Evolutionary conservation across 2,888 invertebrate species (phyloP).

Genomic region (Xestia xanthographa): DNA sequence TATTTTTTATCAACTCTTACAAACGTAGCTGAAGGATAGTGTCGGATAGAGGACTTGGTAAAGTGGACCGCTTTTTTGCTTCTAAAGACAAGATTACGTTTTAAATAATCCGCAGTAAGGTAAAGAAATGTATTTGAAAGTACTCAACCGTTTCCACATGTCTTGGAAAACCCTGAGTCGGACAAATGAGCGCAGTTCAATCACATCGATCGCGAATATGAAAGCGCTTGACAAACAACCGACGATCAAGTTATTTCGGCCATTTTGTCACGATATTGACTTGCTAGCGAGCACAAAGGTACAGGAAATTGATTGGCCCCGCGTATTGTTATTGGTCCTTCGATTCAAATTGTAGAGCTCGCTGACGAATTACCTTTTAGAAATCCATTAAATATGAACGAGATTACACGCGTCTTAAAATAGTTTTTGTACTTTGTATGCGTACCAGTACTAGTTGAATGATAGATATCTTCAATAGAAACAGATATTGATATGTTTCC

Average conservation of each 20-base stretch:
- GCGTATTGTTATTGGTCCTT: background rate
- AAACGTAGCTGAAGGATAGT: slow-evolving; percentile 27
- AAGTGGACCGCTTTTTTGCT: background rate
- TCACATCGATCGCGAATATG: slow-evolving; percentile 24
- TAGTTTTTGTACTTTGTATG: background rate
- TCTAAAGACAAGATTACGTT: slow-evolving; percentile 12
- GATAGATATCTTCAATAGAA: slow-evolving; percentile 1
- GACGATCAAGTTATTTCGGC: slow-evolving; percentile 4
- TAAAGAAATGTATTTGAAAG: slow-evolving; percentile 18
- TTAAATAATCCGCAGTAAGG: slow-evolving; percentile 22
- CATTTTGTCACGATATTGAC: slow-evolving; percentile 6
- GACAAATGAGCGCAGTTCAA: slow-evolving; percentile 6
- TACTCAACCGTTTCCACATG: background rate
- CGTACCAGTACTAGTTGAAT: background rate
- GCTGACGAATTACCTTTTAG: background rate
- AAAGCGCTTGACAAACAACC: slow-evolving; percentile 25
- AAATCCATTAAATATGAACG: background rate
- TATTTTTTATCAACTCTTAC: slow-evolving; percentile 14
- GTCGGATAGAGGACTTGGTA: background rate
- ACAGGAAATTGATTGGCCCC: background rate
- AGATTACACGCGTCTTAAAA: background rate
- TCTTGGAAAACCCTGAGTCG: slow-evolving; percentile 14
- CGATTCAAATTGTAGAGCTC: background rate
- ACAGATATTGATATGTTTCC: slow-evolving; percentile 1
- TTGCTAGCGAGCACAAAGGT: background rate